Conservation (phyloP, 2,113 vertebrate species). For the Atherinomorus stipes region DNA sequence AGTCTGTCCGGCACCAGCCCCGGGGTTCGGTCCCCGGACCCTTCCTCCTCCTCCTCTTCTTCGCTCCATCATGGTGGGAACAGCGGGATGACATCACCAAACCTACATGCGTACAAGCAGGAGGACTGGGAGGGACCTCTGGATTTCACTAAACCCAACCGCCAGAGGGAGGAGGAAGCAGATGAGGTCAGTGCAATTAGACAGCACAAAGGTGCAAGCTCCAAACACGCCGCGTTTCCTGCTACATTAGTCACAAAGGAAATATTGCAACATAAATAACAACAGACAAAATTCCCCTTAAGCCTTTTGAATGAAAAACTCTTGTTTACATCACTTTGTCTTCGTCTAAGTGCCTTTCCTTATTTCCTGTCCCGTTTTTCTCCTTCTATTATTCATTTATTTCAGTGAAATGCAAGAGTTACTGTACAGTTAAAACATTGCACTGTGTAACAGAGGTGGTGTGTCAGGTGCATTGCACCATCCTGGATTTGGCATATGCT, state of each 20-base stretch:
- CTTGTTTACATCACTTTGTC: constrained; percentile 66
- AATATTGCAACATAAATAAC: constrained; percentile 62
- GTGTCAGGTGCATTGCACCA: constrained; percentile 82
- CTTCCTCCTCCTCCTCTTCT: constrained; percentile 80
- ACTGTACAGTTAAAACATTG: constrained; percentile 64
- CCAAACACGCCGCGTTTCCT: constrained; percentile 20
- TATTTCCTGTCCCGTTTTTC: constrained; percentile 59
- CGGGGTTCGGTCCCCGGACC: constrained; percentile 88
- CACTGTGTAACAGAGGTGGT: constrained; percentile 68
- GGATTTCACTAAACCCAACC: constrained; percentile 97
- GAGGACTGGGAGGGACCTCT: constrained; percentile 97
- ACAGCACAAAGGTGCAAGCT: neutral
- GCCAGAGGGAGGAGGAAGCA: constrained; percentile 92
- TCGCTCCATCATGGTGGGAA: constrained; percentile 88
- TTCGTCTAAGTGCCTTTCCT: constrained; percentile 38
- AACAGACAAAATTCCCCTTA: constrained; percentile 32
- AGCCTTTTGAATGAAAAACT: constrained; percentile 49
- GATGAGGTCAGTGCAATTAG: constrained; percentile 88
- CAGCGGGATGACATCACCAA: constrained; percentile 92
- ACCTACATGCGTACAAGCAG: constrained; percentile 91
- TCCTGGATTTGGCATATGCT: constrained; percentile 76
- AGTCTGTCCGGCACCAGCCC: constrained; percentile 90
- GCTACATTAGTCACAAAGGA: constrained; percentile 47
- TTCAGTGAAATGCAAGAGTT: constrained; percentile 54
- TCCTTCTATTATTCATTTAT: constrained; percentile 67